Percentiles rank a stretch among this genome's conserved stretches.
Evolutionary conservation across 1,140 invertebrate species (phyloP).

Genomic region (Dreissena polymorpha): DNA sequence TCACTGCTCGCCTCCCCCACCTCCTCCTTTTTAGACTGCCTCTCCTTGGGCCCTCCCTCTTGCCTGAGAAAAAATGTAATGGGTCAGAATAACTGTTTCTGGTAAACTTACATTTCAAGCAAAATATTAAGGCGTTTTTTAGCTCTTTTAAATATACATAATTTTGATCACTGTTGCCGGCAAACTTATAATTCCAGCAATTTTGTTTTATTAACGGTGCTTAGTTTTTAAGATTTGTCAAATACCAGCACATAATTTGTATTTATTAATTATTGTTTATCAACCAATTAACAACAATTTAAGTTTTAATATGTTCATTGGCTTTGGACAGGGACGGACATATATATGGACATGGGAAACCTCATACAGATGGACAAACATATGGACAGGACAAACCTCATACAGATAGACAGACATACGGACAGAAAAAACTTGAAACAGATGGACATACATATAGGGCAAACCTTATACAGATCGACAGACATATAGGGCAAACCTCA

Average conservation of each 20-base stretch:
- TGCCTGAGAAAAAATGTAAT: conserved; percentile 19
- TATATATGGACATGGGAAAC: no score
- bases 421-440: no score
- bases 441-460: no score
- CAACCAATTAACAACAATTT: no score
- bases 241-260: background rate
- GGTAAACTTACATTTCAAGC: background rate
- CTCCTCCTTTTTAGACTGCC: conserved; percentile 30
- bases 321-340: no score
- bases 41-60: conserved; percentile 65
- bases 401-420: no score
- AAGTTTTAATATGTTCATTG: no score
- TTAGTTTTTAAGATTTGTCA: background rate
- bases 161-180: background rate
- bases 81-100: background rate
- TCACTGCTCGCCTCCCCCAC: conserved; percentile 60
- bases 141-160: background rate
- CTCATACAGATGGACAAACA: no score
- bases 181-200: background rate
- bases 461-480: no score
- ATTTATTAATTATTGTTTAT: background rate
- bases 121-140: background rate
- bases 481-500: no score
- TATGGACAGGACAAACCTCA: no score
- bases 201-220: no score